Base-by-base conservation (phyloP, 2,113 vertebrate genomes). In the Phycodurus eques region DNA sequence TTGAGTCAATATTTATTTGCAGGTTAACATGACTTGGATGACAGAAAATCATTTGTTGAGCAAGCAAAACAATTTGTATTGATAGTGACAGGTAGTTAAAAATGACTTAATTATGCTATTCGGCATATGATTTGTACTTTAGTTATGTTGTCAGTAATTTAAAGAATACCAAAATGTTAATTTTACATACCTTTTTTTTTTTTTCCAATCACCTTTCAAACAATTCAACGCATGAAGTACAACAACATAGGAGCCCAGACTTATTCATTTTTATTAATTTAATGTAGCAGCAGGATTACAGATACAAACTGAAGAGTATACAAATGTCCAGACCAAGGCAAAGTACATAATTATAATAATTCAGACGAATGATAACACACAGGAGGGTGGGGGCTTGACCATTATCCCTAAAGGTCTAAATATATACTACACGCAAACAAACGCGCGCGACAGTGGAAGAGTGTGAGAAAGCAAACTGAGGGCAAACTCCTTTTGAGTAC, bases 261-360 rank as follows among this genome's bases (percentile, higher is more conserved):
- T 47, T 2, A 14, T 70, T 33, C 76, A 11, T 0, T 93, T 94
- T 90, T 89, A 95, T 95, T 96, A 93, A 93, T 96, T 93, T 95
- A 89, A 91, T 95, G 94, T 96, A 96, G 95, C 95, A 95, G 95
- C 95, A 95, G 90, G 94, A 96, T 96, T 97, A 98, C 96, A 98
- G 96, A 96, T 96, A 98, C 94, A 98, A 95, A 95, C 95, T 95
- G 94, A 92, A 91, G 93, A 95, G 94, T 97, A 98, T 97, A 98
- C 96, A 98, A 98, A 98, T 96, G 94, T 95, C 92, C 94, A 94
- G 94, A 96, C 93, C 94, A 96, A 98, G 96, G 95, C 95, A 98
- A 98, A 97, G 94, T 95, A 98, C 95, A 95, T 91, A 89, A 87
- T 44, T 8, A 22, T 92, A 91, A 93, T 92, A 92, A 84, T 92